phyloP scores from a whole-genome alignment of 2,113 vertebrate species.

The Osmerus mordax region DNA sequence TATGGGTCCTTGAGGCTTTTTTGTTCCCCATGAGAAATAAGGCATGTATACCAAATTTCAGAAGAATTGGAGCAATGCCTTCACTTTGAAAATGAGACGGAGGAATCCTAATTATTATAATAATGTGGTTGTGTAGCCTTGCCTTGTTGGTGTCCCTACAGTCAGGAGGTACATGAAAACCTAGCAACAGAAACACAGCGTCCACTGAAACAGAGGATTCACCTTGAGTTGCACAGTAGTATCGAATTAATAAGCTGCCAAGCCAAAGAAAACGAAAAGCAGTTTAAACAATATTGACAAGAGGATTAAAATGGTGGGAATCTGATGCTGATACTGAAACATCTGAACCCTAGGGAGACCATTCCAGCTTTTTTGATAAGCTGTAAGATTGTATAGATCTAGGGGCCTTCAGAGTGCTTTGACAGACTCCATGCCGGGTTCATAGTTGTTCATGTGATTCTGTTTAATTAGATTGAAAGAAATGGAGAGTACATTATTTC shows the following conservation, averaged over 20 bases:
- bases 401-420: constrained; percentile 29
- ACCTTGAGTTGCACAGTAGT: neutral
- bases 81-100: no score
- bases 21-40: no score
- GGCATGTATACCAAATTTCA: no score
- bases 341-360: constrained; percentile 27
- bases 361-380: constrained; percentile 17
- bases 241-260: neutral
- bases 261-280: constrained; percentile 23
- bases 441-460: constrained; percentile 52
- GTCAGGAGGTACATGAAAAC: neutral
- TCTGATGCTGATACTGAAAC: constrained; percentile 19
- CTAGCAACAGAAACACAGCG: neutral
- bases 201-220: neutral
- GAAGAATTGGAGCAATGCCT: no score
- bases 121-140: neutral
- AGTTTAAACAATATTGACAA: constrained; percentile 42
- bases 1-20: no score
- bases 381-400: constrained; percentile 18
- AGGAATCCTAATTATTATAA: neutral
- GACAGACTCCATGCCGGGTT: constrained; percentile 19
- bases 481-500: constrained; percentile 7
- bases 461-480: constrained; percentile 57
- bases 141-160: no score
- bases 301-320: constrained; percentile 17